Conservation (phyloP, 2,888 invertebrate species). For the Drosophila tanythrix region DNA sequence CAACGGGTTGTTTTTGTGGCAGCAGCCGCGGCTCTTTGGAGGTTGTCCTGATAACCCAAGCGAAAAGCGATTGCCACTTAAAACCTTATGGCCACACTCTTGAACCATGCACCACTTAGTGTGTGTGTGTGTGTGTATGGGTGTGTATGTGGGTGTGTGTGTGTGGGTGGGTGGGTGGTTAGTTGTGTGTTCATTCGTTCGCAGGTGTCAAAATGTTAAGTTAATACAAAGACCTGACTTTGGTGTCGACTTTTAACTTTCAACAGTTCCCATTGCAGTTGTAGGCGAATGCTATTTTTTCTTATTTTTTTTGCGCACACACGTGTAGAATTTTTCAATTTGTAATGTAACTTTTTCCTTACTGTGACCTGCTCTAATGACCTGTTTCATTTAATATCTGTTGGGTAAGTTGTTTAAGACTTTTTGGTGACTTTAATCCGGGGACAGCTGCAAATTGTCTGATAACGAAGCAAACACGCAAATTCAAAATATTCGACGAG, state of each 20-base stretch:
- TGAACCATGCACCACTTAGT: conserved; percentile 53
- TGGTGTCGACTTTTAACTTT: conserved; percentile 70
- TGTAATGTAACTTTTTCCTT: conserved; percentile 50
- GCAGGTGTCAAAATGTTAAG: conserved; percentile 76
- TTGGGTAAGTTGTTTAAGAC: conserved; percentile 29
- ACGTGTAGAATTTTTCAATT: conserved; percentile 77
- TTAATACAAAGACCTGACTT: conserved; percentile 74
- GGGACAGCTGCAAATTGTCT: conserved; percentile 26
- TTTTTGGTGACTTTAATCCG: conserved; percentile 42
- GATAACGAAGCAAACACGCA: conserved; percentile 33
- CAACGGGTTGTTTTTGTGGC: conserved; percentile 19
- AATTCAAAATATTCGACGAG: conserved; percentile 74
- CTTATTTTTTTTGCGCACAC: not conserved
- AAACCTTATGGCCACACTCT: conserved; percentile 70
- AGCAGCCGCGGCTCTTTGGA: conserved; percentile 26
- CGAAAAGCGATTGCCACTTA: conserved; percentile 76
- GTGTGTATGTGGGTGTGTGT: conserved; percentile 14
- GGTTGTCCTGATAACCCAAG: conserved; percentile 72
- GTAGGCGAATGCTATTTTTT: conserved; percentile 33
- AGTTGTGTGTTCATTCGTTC: conserved; percentile 25
- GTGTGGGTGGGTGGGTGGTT: conserved; percentile 2
- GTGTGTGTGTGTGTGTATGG: conserved; percentile 13
- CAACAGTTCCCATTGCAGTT: conserved; percentile 57
- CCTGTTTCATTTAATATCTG: conserved; percentile 54
- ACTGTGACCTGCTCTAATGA: conserved; percentile 61